Percentiles rank a stretch among this genome's conserved stretches.
These are phyloP conservation scores for Leucopsar rothschildi DNA, from an alignment of 2,113 vertebrate genomes.

Conservation along the genomic window DNA sequence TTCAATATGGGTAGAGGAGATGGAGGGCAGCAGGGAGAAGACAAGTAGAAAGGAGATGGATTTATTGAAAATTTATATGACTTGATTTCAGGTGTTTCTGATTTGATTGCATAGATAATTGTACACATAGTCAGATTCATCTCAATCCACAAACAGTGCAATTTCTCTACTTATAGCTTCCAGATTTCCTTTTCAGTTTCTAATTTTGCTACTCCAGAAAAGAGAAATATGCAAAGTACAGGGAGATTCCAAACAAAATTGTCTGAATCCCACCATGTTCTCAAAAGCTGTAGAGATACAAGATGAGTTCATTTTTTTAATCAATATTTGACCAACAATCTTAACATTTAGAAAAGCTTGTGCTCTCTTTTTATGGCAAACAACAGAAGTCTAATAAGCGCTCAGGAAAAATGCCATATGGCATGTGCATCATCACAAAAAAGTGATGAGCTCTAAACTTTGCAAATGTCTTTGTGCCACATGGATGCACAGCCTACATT, in stretches of 20 bases:
- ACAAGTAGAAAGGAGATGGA: not conserved
- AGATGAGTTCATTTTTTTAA: not conserved
- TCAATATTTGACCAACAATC: not conserved
- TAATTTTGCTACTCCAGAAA: not conserved
- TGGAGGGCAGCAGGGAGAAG: not conserved
- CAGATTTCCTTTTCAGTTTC: not conserved
- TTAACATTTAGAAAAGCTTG: not conserved
- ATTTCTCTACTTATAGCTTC: not conserved
- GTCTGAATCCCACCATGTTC: not conserved
- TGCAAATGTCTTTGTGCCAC: not conserved
- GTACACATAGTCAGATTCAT: not conserved
- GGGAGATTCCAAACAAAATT: not conserved
- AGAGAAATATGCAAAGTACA: not conserved
- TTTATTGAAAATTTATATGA: not conserved
- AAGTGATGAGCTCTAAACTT: not conserved
- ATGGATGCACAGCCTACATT: not conserved
- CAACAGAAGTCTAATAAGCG: constrained; percentile 1
- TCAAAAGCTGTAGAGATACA: not conserved
- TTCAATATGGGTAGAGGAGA: not conserved
- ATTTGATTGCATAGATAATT: not conserved
- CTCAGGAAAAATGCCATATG: not conserved
- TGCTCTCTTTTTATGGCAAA: constrained; percentile 24
- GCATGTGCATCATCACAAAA: not conserved
- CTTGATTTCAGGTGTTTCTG: not conserved
- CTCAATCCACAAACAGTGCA: not conserved